Evolutionary conservation across 2,113 vertebrate genomes (phyloP).

Genomic region (Crotalus helleri): DNA sequence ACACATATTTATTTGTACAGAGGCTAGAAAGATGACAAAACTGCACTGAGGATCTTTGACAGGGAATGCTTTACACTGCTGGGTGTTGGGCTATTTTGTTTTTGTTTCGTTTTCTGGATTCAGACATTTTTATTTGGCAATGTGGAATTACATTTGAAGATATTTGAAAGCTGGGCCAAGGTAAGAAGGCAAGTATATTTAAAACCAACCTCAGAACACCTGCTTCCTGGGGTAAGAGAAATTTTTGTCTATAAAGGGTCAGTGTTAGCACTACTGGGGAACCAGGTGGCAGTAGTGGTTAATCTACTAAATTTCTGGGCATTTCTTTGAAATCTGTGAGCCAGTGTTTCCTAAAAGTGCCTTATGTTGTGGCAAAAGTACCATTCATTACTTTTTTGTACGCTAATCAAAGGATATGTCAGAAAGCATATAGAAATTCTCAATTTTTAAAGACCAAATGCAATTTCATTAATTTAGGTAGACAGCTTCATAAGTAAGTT

Average conservation of each 20-base stretch:
- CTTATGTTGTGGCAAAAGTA: background rate
- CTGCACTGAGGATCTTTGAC: background rate
- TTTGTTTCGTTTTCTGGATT: background rate
- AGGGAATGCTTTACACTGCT: background rate
- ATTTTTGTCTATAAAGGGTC: background rate
- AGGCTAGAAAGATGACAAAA: background rate
- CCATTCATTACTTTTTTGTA: background rate
- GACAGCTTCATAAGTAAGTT: background rate
- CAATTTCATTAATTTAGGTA: background rate
- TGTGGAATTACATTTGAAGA: background rate
- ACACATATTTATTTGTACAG: background rate
- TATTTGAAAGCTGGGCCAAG: background rate
- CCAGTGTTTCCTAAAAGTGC: background rate
- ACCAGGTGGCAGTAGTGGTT: background rate
- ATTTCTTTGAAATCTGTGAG: background rate
- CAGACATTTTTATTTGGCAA: background rate
- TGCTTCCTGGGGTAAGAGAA: background rate
- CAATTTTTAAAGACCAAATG: background rate
- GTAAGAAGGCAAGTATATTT: background rate
- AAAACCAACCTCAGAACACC: background rate
- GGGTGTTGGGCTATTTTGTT: no score
- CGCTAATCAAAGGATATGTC: background rate
- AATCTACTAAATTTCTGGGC: background rate
- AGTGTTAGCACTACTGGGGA: background rate
- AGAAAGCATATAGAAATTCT: background rate